Percentiles rank a stretch among this genome's conserved stretches.
phyloP scores from a whole-genome alignment of 2,113 vertebrate genomes.

The Lophochroa leadbeateri region DNA sequence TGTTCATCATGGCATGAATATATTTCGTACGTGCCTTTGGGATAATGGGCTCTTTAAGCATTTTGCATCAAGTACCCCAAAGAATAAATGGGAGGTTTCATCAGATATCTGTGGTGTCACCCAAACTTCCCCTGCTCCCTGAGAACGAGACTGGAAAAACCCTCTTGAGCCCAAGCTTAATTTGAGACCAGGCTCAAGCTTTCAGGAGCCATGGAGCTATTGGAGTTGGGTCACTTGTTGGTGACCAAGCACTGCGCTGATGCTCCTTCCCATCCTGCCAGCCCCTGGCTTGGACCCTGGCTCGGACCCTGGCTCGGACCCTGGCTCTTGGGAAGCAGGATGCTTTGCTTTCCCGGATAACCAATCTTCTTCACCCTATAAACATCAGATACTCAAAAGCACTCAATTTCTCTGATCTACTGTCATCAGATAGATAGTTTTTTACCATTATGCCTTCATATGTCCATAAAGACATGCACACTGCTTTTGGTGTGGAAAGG shows the following conservation, averaged over 20 bases:
- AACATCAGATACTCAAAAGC: background rate
- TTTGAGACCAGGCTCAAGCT: background rate
- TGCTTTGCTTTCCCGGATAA: background rate
- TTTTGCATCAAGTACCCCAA: background rate
- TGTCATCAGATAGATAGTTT: background rate
- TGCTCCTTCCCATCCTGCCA: background rate
- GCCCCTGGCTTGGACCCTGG: rapidly evolving
- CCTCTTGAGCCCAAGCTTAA: no score
- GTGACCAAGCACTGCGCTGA: background rate
- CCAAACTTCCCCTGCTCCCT: background rate
- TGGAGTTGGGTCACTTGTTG: rapidly evolving
- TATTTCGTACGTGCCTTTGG: background rate
- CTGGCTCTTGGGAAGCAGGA: background rate
- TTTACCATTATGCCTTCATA: background rate
- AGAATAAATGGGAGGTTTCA: background rate
- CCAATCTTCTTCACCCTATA: background rate
- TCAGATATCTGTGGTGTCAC: background rate
- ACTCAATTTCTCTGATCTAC: background rate
- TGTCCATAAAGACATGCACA: background rate
- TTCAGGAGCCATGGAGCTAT: background rate
- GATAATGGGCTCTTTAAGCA: background rate
- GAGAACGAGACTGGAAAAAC: background rate
- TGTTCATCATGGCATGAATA: background rate
- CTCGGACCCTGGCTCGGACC: rapidly evolving
- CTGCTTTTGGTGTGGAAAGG: background rate